Percentiles rank a stretch among this genome's conserved stretches.
Evolutionary conservation across 92 coral and sea anemone species (phyloP).

Genomic region (Desmophyllum pertusum): DNA sequence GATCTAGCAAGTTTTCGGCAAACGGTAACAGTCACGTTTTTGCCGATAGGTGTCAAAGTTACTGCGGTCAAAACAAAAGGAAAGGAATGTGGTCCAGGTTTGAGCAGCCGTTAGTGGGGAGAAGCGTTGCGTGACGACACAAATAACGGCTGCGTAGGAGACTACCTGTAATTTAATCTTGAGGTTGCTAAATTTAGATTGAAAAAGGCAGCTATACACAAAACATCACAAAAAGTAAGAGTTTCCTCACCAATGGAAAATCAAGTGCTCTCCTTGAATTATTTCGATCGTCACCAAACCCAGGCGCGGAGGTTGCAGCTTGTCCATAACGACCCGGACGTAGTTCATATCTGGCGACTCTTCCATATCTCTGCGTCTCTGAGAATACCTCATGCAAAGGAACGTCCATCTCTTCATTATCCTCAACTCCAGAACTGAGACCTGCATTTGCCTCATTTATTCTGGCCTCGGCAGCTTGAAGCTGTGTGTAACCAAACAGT

Average conservation of each 20-base stretch:
- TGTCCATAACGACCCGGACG: slow-evolving; percentile 58
- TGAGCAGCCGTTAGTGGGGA: too few relatives aligned
- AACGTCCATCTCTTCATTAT: slow-evolving; percentile 44
- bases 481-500: slow-evolving; percentile 33
- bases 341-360: slow-evolving; percentile 82
- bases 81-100: too few relatives aligned
- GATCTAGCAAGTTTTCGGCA: too few relatives aligned
- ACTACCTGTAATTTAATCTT: too few relatives aligned
- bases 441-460: slow-evolving; percentile 76
- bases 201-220: neutral
- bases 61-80: too few relatives aligned
- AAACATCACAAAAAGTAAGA: neutral
- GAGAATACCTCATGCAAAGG: slow-evolving; percentile 78
- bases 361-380: slow-evolving; percentile 78
- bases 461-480: slow-evolving; percentile 86
- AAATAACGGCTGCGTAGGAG: too few relatives aligned
- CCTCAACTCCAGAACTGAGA: slow-evolving; percentile 30
- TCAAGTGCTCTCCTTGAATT: slow-evolving; percentile 21
- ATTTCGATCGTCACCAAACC: slow-evolving; percentile 13
- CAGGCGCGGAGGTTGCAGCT: neutral
- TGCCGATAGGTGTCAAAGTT: too few relatives aligned
- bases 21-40: too few relatives aligned
- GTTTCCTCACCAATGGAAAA: slow-evolving; percentile 5
- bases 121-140: too few relatives aligned
- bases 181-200: too few relatives aligned